Evolutionary conservation across 2,888 invertebrate species (phyloP).

Genomic region (Parthenolecanium corni): DNA sequence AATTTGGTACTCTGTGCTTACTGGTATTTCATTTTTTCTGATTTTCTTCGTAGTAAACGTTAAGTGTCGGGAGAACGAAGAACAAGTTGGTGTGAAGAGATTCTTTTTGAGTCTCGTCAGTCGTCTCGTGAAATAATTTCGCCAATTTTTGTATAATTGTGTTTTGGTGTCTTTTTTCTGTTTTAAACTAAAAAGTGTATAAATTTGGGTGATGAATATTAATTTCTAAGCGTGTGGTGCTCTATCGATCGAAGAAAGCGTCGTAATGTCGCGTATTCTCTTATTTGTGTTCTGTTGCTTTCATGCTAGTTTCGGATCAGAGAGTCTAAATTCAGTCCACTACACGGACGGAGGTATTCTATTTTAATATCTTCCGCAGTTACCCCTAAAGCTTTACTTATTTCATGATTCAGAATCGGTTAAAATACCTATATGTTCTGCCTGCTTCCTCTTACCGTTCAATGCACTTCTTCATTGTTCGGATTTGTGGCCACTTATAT

Average conservation of each 20-base stretch:
- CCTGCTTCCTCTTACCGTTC: too few relatives aligned
- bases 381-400: background rate
- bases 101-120: too few relatives aligned
- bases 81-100: too few relatives aligned
- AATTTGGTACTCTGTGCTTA: too few relatives aligned
- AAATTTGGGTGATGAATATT: slow-evolving; percentile 11
- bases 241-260: slow-evolving; percentile 1
- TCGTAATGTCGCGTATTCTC: slow-evolving; percentile 22
- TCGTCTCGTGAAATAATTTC: background rate
- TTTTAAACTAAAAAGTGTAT: background rate
- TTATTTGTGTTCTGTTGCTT: slow-evolving; percentile 12
- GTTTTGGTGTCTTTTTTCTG: background rate
- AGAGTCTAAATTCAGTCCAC: slow-evolving; percentile 17
- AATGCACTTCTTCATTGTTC: too few relatives aligned
- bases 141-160: background rate
- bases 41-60: too few relatives aligned
- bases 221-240: slow-evolving; percentile 2
- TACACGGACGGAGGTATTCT: slow-evolving; percentile 22
- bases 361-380: background rate
- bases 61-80: too few relatives aligned
- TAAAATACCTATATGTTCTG: background rate
- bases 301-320: slow-evolving; percentile 11
- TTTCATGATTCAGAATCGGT: background rate
- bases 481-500: background rate
- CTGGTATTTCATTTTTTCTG: too few relatives aligned